Percentiles rank a stretch among this genome's conserved stretches.
Evolutionary conservation across 2,113 vertebrate genomes (phyloP).

Genomic region (Dromaius novaehollandiae): DNA sequence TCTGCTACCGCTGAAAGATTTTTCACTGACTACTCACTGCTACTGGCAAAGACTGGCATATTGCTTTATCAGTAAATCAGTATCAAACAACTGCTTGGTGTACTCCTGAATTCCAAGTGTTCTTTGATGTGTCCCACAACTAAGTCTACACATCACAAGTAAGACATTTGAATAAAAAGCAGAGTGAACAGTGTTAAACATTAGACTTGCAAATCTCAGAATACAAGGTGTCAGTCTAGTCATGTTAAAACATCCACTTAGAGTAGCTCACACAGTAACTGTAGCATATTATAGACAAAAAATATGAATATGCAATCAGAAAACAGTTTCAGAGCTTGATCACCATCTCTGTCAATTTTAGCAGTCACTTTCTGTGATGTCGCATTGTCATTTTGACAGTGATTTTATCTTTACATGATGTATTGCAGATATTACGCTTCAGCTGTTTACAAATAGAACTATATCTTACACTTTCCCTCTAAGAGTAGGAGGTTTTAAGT

Average conservation of each 20-base stretch:
- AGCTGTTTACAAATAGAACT: conserved; percentile 78
- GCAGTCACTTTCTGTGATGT: conserved; percentile 68
- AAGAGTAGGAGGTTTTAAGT: conserved; percentile 54
- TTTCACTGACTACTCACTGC: neutral
- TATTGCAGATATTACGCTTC: conserved; percentile 70
- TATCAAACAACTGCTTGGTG: no score
- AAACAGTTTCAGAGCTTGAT: conserved; percentile 72
- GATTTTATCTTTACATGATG: conserved; percentile 75
- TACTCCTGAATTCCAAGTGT: neutral
- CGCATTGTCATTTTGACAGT: conserved; percentile 75
- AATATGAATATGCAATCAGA: conserved; percentile 81
- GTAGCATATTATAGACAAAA: conserved; percentile 61
- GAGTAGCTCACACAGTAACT: conserved; percentile 72
- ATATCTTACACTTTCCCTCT: conserved; percentile 46
- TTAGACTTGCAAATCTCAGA: conserved; percentile 74
- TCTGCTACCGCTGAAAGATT: neutral
- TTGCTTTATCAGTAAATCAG: neutral
- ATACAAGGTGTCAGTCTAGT: conserved; percentile 70
- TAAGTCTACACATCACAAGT: neutral
- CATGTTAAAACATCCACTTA: conserved; percentile 71
- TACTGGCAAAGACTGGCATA: neutral
- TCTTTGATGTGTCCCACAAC: neutral
- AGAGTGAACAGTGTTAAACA: conserved; percentile 54
- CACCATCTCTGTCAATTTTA: conserved; percentile 76
- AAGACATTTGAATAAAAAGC: conserved; percentile 29